Evolutionary conservation across 2,113 vertebrate species (phyloP).

Genomic region (Eublepharis macularius): DNA sequence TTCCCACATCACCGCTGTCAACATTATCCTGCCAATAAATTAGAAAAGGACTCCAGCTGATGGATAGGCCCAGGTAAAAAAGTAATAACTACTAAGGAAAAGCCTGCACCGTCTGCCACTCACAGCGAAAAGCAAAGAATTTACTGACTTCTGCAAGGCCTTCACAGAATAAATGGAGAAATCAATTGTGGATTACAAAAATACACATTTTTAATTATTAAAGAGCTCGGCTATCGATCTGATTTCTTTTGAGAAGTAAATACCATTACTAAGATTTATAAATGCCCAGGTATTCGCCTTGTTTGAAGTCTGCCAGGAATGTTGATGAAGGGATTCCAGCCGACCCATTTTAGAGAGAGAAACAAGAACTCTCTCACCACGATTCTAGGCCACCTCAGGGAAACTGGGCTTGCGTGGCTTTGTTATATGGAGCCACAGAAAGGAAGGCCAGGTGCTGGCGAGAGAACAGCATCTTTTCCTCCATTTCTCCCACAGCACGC

Average conservation of each 20-base stretch:
- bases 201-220: slow-evolving; percentile 80
- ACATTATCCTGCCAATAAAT: slow-evolving; percentile 61
- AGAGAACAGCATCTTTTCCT: accelerated
- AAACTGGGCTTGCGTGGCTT: not conserved
- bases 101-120: slow-evolving; percentile 40
- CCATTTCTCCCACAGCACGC: not conserved
- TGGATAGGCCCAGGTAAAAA: slow-evolving; percentile 50
- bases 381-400: not conserved
- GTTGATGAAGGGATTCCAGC: slow-evolving; percentile 24
- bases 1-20: slow-evolving; percentile 49
- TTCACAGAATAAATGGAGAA: slow-evolving; percentile 56
- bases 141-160: slow-evolving; percentile 50
- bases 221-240: slow-evolving; percentile 68
- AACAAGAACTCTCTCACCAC: not conserved
- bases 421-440: not conserved
- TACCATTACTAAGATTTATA: slow-evolving; percentile 68
- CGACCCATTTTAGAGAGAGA: not conserved
- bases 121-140: slow-evolving; percentile 35
- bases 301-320: slow-evolving; percentile 56
- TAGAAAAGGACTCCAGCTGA: slow-evolving; percentile 56
- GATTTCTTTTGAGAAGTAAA: slow-evolving; percentile 66
- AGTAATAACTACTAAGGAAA: slow-evolving; percentile 53
- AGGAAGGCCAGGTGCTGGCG: not conserved
- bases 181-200: slow-evolving; percentile 71
- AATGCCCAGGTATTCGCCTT: slow-evolving; percentile 29